phyloP scores from a whole-genome alignment of 2,888 invertebrate genomes.

The Pseudoips prasinana region DNA sequence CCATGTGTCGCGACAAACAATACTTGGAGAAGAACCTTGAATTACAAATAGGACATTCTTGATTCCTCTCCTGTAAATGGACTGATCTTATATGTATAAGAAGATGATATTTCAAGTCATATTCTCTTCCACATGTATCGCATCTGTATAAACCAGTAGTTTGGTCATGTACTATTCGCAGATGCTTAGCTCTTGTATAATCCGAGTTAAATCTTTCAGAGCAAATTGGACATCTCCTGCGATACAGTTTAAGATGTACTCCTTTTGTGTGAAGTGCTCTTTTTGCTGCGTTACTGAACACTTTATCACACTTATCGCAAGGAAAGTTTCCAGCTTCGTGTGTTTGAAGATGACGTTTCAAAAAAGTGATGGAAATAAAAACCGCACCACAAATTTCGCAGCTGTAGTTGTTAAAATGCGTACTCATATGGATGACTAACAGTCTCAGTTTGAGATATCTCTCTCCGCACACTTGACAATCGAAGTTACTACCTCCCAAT shows the following conservation, averaged over 20 bases:
- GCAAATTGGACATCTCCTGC: slow-evolving; percentile 60
- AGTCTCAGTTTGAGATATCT: slow-evolving; percentile 51
- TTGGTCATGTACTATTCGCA: slow-evolving; percentile 58
- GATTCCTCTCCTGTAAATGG: slow-evolving; percentile 62
- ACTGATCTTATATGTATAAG: slow-evolving; percentile 58
- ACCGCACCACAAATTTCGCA: slow-evolving; percentile 65
- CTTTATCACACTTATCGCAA: slow-evolving; percentile 62
- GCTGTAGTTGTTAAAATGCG: slow-evolving; percentile 64
- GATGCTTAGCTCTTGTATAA: slow-evolving; percentile 61
- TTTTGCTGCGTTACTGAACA: slow-evolving; percentile 57
- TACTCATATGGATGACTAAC: slow-evolving; percentile 65
- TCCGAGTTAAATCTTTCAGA: slow-evolving; percentile 63
- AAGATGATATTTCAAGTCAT: slow-evolving; percentile 60
- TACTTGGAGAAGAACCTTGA: slow-evolving; percentile 63
- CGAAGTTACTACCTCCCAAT: slow-evolving; percentile 45
- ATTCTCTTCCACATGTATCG: slow-evolving; percentile 59
- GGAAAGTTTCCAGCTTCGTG: slow-evolving; percentile 59
- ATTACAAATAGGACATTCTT: slow-evolving; percentile 57
- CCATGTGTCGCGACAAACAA: slow-evolving; percentile 71
- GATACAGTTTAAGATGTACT: slow-evolving; percentile 56
- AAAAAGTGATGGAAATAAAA: slow-evolving; percentile 49
- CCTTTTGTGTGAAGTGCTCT: slow-evolving; percentile 50
- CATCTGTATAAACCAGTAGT: slow-evolving; percentile 48
- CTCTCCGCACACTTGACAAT: slow-evolving; percentile 61
- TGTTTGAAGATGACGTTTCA: slow-evolving; percentile 53